Evolutionary conservation across 2,888 invertebrate genomes (phyloP), one percentile per base, ranked within the genome.

Genomic region (Hydropsyche betteni): DNA sequence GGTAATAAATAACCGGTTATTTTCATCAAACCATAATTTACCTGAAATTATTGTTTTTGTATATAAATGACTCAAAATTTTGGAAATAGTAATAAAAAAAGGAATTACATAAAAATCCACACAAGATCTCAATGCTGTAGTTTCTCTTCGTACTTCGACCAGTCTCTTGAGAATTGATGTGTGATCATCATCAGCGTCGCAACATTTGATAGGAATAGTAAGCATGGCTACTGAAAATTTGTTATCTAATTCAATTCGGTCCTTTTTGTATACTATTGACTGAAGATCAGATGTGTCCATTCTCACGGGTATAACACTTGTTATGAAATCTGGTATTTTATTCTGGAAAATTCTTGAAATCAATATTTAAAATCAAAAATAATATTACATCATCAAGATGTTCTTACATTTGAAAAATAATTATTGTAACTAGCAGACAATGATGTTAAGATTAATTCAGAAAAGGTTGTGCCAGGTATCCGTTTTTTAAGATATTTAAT

Each of bases 161-260:
- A 85, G 79, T 24, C 84, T 82, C 53, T 77, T 76, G 34, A 77
- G 69, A 24, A 75, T 75, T 5, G 76, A 69, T 16, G 38, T 55
- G 5, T 55, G 34, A 12, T 69, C 68, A 10, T 33, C 70, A 24
- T 58, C 36, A 16, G 74, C 38, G 12, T 68, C 74, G 5, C 76
- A 71, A 6, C 73, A 79, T 16, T 81, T 82, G 7, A 88, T 81
- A 5, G 88, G 87, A 0, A 89, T 81, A 74, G 86, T 84, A 71
- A 88, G 79, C 76, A 88, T 82, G 2, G 86, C 86, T 8, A 89
- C 86, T 6, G 87, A 87, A 80, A 89, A 88, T 77, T 85, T 84
- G 79, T 89, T 89, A 74, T 84, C 83, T 53, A 88, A 79, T 64
- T 36, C 34, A 12, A 64, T 36, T 34, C 8, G 36, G n/a, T 64